phyloP scores from a whole-genome alignment of 2,888 invertebrate genomes.

The Athalia cordata region DNA sequence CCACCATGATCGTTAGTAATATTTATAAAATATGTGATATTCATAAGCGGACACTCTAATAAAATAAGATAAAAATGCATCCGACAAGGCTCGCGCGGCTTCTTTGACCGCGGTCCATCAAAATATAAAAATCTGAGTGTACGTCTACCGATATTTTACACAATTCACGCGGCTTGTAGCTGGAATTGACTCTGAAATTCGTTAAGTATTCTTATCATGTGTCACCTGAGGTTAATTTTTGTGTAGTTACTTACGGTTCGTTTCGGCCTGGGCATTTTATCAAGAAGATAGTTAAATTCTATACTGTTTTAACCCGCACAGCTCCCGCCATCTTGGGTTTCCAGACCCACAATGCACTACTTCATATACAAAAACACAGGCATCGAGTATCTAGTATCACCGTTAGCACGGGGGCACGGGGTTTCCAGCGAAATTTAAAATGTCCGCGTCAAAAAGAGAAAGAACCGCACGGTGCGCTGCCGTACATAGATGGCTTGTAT shows the following conservation, averaged over 20 bases:
- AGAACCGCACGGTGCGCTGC: slow-evolving; percentile 57
- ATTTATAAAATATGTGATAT: slow-evolving; percentile 11
- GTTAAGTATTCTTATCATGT: slow-evolving; percentile 26
- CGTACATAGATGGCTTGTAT: slow-evolving; percentile 32
- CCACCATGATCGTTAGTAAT: slow-evolving; percentile 14
- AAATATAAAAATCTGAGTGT: slow-evolving; percentile 38
- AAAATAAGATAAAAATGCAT: slow-evolving; percentile 37
- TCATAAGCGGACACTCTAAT: slow-evolving; percentile 11
- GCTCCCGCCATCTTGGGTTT: slow-evolving; percentile 69
- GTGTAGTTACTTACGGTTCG: slow-evolving; percentile 58
- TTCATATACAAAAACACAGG: slow-evolving; percentile 68
- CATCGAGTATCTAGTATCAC: slow-evolving; percentile 55
- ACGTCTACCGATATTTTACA: not conserved
- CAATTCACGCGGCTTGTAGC: not conserved
- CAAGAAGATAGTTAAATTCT: slow-evolving; percentile 48
- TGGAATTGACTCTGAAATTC: not conserved
- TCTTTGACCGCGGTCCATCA: slow-evolving; percentile 37
- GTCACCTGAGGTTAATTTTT: slow-evolving; percentile 39
- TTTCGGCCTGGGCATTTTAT: slow-evolving; percentile 65
- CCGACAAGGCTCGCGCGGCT: slow-evolving; percentile 41
- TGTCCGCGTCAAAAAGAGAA: slow-evolving; percentile 72
- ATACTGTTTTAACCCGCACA: slow-evolving; percentile 62
- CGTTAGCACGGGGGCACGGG: slow-evolving; percentile 36
- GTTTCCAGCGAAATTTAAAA: slow-evolving; percentile 67
- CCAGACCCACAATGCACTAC: slow-evolving; percentile 64